Percentiles rank a stretch among this genome's conserved stretches.
Evolutionary conservation across 2,797 vertebrate species (phyloP).

Genomic region (Neomorphus geoffroyi): DNA sequence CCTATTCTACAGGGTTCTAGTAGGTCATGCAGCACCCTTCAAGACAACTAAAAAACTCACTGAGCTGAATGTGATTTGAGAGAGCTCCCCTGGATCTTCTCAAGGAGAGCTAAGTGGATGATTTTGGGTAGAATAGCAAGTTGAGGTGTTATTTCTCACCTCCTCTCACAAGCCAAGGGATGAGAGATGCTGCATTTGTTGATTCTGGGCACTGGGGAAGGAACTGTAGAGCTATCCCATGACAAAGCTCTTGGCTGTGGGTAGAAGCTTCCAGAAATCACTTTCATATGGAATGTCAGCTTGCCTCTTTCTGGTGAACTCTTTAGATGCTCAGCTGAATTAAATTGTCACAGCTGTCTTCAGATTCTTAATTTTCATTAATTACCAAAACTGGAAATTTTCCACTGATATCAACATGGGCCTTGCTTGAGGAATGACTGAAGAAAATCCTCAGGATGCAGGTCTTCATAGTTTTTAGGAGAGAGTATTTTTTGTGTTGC

Average conservation of each 20-base stretch:
- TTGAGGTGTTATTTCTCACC: neutral
- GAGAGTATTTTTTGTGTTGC: neutral
- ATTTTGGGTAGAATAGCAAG: neutral
- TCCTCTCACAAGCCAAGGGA: neutral
- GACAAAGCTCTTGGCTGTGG: neutral
- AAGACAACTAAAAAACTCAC: neutral
- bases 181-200: neutral
- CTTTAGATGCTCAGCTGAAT: neutral
- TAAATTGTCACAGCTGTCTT: neutral
- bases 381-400: constrained; percentile 12
- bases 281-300: neutral
- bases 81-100: neutral
- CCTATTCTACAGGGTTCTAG: neutral
- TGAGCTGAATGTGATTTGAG: neutral
- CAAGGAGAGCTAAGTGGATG: neutral
- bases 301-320: neutral
- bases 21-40: neutral
- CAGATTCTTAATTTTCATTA: constrained; percentile 24
- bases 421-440: neutral
- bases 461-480: neutral
- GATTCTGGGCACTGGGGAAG: neutral
- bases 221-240: neutral
- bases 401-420: neutral
- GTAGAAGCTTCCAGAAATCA: constrained; percentile 22
- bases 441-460: neutral